These are phyloP conservation scores for Falcaria lacertinaria DNA, from an alignment of 2,888 invertebrate genomes.

Conservation along the genomic window DNA sequence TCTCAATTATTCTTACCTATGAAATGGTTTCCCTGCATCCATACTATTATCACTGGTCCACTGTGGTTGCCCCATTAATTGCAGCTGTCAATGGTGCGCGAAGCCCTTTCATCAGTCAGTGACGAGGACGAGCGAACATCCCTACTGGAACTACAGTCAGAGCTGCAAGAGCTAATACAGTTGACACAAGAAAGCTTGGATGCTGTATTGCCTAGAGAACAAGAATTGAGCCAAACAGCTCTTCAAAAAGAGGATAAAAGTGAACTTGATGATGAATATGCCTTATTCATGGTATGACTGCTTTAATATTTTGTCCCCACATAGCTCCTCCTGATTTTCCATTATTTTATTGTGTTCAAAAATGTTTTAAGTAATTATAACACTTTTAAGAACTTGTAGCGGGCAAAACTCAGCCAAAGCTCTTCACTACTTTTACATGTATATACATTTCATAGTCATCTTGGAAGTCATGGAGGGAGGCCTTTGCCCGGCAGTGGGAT, in stretches of 20 bases:
- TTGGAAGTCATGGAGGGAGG: too few relatives aligned
- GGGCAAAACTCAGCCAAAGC: too few relatives aligned
- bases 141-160: slow-evolving; percentile 79
- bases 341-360: too few relatives aligned
- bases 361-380: too few relatives aligned
- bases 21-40: too few relatives aligned
- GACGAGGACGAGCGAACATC: slow-evolving; percentile 76
- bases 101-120: slow-evolving; percentile 71
- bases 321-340: too few relatives aligned
- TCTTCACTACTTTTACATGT: too few relatives aligned
- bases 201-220: slow-evolving; percentile 30
- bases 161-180: slow-evolving; percentile 84
- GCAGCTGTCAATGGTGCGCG: slow-evolving; percentile 82
- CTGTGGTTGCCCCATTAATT: slow-evolving; percentile 19
- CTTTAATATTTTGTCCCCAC: slow-evolving; percentile 2
- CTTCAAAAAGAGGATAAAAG: slow-evolving; percentile 22
- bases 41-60: slow-evolving; percentile 8
- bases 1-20: too few relatives aligned
- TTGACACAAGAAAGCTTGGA: slow-evolving; percentile 82
- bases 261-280: slow-evolving; percentile 80
- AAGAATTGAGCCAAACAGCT: slow-evolving; percentile 9
- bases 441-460: too few relatives aligned
- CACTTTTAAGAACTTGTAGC: too few relatives aligned
- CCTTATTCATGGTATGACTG: slow-evolving; percentile 81
- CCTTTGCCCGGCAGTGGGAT: too few relatives aligned